Percentiles rank a stretch among this genome's conserved stretches.
Evolutionary conservation across 2,888 invertebrate species (phyloP).

Genomic region (Athalia circularis): DNA sequence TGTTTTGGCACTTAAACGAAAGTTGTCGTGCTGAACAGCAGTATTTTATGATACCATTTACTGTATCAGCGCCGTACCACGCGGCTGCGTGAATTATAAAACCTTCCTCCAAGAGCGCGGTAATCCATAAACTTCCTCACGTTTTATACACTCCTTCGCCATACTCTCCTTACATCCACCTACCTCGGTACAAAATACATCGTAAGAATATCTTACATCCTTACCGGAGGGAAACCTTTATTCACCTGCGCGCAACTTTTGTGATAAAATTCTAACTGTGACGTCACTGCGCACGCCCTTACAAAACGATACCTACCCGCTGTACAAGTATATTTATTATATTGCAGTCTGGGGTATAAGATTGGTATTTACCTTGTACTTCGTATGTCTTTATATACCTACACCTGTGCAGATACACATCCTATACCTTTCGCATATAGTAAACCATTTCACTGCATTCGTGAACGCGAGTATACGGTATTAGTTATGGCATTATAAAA

Average conservation of each 20-base stretch:
- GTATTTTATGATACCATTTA: conserved; percentile 46
- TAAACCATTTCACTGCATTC: background rate
- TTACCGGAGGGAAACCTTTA: conserved; percentile 1
- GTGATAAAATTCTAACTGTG: conserved; percentile 1
- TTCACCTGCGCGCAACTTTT: background rate
- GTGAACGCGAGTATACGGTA: background rate
- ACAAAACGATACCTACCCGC: background rate
- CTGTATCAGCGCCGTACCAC: conserved; percentile 40
- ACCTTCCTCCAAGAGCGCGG: conserved; percentile 14
- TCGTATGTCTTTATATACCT: too few species aligned
- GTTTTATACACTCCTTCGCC: background rate
- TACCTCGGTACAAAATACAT: background rate
- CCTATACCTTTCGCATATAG: too few species aligned
- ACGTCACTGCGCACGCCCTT: conserved; percentile 1
- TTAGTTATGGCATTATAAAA: background rate
- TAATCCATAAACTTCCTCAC: conserved; percentile 32
- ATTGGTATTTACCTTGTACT: too few species aligned
- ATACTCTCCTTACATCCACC: background rate
- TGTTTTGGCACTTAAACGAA: conserved; percentile 46
- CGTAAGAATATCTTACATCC: background rate
- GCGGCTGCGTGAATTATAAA: conserved; percentile 33
- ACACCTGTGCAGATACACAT: too few species aligned
- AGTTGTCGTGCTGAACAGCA: conserved; percentile 58
- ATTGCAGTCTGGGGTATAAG: background rate
- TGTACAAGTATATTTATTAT: background rate